These are phyloP conservation scores for Conchocele bisecta DNA, from an alignment of 2,888 invertebrate genomes.

Conservation along the genomic window DNA sequence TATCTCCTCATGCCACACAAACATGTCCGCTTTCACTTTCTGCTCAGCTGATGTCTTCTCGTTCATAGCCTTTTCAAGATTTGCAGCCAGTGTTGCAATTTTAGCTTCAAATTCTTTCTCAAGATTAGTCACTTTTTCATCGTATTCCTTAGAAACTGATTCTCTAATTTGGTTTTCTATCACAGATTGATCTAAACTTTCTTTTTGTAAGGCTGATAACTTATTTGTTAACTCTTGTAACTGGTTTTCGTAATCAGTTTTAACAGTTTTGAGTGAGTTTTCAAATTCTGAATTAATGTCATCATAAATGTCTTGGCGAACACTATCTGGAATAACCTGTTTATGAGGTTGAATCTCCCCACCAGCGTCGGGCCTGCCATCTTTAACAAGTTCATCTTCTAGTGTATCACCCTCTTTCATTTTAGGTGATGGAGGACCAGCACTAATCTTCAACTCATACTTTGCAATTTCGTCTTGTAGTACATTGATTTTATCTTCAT, in stretches of 20 bases:
- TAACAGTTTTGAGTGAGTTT: conserved; percentile 27
- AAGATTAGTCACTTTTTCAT: conserved; percentile 48
- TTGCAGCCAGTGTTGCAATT: conserved; percentile 26
- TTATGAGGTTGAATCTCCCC: conserved; percentile 17
- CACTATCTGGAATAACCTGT: conserved; percentile 15
- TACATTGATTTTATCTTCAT: conserved; percentile 48
- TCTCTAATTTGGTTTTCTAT: conserved; percentile 37
- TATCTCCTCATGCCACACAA: conserved; percentile 59
- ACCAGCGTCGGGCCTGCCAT: conserved; percentile 26
- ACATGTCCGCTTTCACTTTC: conserved; percentile 59
- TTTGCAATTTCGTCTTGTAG: conserved; percentile 58
- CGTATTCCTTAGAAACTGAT: conserved; percentile 51
- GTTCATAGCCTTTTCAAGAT: conserved; percentile 38
- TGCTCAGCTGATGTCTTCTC: conserved; percentile 49
- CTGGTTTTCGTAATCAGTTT: conserved; percentile 49
- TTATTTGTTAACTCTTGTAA: conserved; percentile 46
- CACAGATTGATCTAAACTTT: conserved; percentile 18
- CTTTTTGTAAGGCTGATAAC: conserved; percentile 27
- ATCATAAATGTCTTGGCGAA: conserved; percentile 37
- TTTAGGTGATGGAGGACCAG: conserved; percentile 37
- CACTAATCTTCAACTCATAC: conserved; percentile 48
- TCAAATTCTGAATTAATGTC: conserved; percentile 39
- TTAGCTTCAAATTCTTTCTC: conserved; percentile 39
- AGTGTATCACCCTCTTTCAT: conserved; percentile 4
- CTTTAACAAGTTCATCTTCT: not conserved